Conservation (phyloP, 1,140 invertebrate genomes). For the Cherax quadricarinatus region DNA sequence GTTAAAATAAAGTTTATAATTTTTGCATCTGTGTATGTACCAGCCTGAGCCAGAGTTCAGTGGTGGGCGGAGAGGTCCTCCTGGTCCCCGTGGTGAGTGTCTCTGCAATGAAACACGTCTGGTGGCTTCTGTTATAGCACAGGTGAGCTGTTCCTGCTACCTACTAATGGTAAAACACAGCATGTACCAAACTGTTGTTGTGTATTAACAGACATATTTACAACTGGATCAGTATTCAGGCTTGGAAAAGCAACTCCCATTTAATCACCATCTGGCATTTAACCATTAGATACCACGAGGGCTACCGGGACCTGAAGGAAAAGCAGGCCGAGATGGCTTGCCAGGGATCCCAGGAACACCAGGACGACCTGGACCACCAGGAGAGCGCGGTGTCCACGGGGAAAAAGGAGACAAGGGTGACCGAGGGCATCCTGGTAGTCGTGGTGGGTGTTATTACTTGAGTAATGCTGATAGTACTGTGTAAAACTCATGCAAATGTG, state of each 20-base stretch:
- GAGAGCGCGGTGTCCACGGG: background rate
- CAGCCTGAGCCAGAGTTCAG: background rate
- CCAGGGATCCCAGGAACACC: constrained; percentile 27
- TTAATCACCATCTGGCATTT: background rate
- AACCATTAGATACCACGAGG: constrained; percentile 38
- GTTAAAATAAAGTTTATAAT: too few relatives aligned
- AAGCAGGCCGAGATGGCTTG: constrained; percentile 24
- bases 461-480: background rate
- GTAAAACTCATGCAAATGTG: too few relatives aligned
- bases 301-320: constrained; percentile 20
- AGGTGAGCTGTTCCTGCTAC: constrained; percentile 1
- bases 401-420: constrained; percentile 38
- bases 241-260: too few relatives aligned
- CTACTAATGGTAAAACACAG: too few relatives aligned
- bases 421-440: constrained; percentile 7
- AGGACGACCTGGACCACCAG: constrained; percentile 20
- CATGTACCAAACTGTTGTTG: too few relatives aligned
- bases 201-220: too few relatives aligned
- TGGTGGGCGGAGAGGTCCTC: background rate
- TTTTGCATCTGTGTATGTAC: background rate
- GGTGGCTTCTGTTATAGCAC: constrained; percentile 21
- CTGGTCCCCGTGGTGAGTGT: constrained; percentile 22
- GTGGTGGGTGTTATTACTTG: background rate
- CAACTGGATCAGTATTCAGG: too few relatives aligned
- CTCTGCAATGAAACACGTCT: constrained; percentile 32